phyloP scores from a whole-genome alignment of 2,888 invertebrate genomes.

The Sinelater perroti region DNA sequence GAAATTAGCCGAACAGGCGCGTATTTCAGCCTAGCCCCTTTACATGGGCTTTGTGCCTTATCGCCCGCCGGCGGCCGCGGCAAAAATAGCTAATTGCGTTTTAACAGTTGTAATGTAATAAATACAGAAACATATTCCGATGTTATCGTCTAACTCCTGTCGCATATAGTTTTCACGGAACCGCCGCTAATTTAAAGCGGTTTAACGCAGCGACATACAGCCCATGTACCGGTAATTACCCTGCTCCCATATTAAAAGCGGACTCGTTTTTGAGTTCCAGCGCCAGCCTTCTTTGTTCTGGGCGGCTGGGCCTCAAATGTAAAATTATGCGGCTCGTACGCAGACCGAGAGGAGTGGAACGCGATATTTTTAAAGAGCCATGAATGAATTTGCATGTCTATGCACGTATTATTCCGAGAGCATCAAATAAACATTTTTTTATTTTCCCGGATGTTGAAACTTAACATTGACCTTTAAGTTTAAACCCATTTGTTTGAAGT shows the following conservation, averaged over 20 bases:
- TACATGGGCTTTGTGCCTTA: constrained; percentile 29
- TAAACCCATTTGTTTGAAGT: no score
- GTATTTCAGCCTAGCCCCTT: no score
- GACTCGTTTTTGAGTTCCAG: constrained; percentile 26
- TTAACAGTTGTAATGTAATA: constrained; percentile 46
- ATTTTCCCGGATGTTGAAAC: no score
- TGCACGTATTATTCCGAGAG: no score
- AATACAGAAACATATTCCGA: constrained; percentile 47
- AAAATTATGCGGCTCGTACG: constrained; percentile 23
- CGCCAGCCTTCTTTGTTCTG: constrained; percentile 32
- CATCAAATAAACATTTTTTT: no score
- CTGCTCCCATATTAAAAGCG: constrained; percentile 26
- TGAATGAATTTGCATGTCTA: no score
- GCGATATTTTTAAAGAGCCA: no score
- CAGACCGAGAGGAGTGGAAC: no score
- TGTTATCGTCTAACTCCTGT: constrained; percentile 44
- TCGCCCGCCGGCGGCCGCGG: constrained; percentile 24
- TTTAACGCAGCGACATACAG: constrained; percentile 48
- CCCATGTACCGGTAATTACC: constrained; percentile 50
- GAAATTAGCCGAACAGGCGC: no score
- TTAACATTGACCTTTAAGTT: no score
- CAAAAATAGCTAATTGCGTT: constrained; percentile 40
- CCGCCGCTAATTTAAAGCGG: constrained; percentile 50
- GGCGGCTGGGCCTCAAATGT: no score
- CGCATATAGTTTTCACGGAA: constrained; percentile 49